Base-by-base conservation (phyloP, 1,140 invertebrate species). In the Trichonephila clavata region DNA sequence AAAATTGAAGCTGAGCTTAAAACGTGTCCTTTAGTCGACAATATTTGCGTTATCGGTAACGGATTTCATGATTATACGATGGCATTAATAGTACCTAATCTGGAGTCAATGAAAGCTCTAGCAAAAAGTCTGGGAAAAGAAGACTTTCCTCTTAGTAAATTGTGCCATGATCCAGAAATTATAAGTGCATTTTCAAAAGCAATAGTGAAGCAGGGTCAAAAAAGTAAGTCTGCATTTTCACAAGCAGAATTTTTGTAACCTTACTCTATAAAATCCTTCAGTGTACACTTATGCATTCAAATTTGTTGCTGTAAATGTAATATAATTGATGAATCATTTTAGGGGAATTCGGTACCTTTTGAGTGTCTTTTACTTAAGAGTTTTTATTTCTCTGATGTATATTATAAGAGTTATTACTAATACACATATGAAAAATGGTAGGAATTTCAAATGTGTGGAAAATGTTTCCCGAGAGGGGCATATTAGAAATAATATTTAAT, bases 61-160 rank as follows among this genome's bases (percentile, higher is more conserved):
- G 95, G 95, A 39, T 94, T 95, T 77, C 87, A 99, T 95, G 97
- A 97, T 94, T 98, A 98, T 95, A 97, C 98, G 1, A 98, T 99
- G 59, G 98, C 98, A 57, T 96, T 99, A 24, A 97, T 99, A 43
- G 98, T 99, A 84, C 98, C 99, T 0, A 98, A 98, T 96, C 94
- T 96, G 96, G 95, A 96, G 94, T 84, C 94, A 94, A 96, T 99
- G 5, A 96, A 97, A 92, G 97, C 97, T 90, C 96, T 98, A 61
- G 98, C 97, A 1, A 95, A 95, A 4, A 97, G 96, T 93, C 95
- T 97, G 71, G 97, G 97, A 57, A 96, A 97, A 39, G 97, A 94
- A 50, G n/a, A 92, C 27, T 95, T 96, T 24, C 96, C 96, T 32
- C 97, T 98, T 93, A 97, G 98, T 93, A 96, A 97, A 86, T 96